Base-by-base conservation (phyloP, 2,888 invertebrate genomes). In the Pomacea canaliculata region DNA sequence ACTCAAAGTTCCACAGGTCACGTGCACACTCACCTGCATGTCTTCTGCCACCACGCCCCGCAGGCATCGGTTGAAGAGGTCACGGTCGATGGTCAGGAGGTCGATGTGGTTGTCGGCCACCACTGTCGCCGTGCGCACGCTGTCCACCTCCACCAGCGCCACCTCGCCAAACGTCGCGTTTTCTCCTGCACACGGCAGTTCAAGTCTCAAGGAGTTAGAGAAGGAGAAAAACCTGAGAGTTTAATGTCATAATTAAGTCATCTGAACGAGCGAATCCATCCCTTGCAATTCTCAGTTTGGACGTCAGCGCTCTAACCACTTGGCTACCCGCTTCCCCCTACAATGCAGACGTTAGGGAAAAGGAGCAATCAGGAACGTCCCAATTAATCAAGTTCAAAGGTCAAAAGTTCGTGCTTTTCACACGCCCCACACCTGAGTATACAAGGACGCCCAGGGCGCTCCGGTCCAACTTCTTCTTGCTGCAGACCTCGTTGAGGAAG, bases 151-250 rank as follows among this genome's bases (percentile, higher is more conserved):
- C 27, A 90, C 81, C n/a, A 90, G 82, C 1, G 90, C 90, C 7
- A 90, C 85, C 79, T 90, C 90, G 2, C 90, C 90, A 73, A 90
- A 88, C 13, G 88, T 86, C 16, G 86, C 84, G 8, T 90, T 90
- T 27, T 86, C 87, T 19, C 84, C 90, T 90, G 74, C 3, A 79
- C 59, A 63, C 63, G 19, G 10, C 63, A 19, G 2, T 23, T 23
- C 23, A 23, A 0, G 23, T 23, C 23, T 23, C 23, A 23, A 23
- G 23, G n/a, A 60, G 18, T 60, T 18, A 19, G 3, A 19, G 7
- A 60, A 5, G 37, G 37, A 37, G 37, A 37, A 37, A 37, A 37
- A 37, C 37, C 37, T 37, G 37, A 37, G 37, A 37, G 37, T 37
- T 37, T 37, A 37, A 37, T 3, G 4, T 37, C 37, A 5, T 37